These are phyloP conservation scores for Tyrophagus putrescentiae DNA, from an alignment of 1,140 invertebrate genomes.

Conservation along the genomic window DNA sequence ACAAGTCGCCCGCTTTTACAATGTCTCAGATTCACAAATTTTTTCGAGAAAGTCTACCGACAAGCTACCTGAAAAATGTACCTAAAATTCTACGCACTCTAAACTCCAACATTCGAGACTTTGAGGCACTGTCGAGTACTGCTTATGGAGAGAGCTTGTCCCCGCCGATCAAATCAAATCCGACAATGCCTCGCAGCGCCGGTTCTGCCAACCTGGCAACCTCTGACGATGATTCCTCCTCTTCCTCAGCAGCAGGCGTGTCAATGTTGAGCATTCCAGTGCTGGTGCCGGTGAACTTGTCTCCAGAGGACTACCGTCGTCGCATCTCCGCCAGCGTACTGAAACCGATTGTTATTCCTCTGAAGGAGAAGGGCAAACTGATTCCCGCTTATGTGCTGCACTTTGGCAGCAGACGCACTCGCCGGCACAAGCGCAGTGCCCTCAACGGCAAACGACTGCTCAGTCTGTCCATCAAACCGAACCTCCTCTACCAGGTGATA, in stretches of 20 bases:
- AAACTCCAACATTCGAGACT: neutral
- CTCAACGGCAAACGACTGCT: slow-evolving; percentile 1
- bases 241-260: too few relatives aligned
- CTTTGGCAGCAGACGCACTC: neutral
- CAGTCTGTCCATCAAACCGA: neutral
- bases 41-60: neutral
- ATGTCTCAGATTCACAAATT: slow-evolving; percentile 9
- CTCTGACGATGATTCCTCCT: too few relatives aligned
- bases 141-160: neutral
- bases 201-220: neutral
- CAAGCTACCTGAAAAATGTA: neutral
- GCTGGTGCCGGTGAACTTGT: neutral
- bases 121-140: too few relatives aligned
- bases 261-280: slow-evolving; percentile 9
- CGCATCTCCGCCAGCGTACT: neutral
- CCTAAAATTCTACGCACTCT: neutral
- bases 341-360: slow-evolving; percentile 14
- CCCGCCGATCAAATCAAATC: neutral
- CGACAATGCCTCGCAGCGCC: neutral
- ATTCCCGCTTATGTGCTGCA: slow-evolving; percentile 14
- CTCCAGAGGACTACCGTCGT: neutral
- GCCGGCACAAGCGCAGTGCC: neutral
- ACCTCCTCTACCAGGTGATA: neutral
- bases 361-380: neutral
- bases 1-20: too few relatives aligned